A percentile compares a stretch with the other conserved stretches of the same genome.
Conservation (phyloP, 2,797 vertebrate genomes). For the Sphaeramia orbicularis region DNA sequence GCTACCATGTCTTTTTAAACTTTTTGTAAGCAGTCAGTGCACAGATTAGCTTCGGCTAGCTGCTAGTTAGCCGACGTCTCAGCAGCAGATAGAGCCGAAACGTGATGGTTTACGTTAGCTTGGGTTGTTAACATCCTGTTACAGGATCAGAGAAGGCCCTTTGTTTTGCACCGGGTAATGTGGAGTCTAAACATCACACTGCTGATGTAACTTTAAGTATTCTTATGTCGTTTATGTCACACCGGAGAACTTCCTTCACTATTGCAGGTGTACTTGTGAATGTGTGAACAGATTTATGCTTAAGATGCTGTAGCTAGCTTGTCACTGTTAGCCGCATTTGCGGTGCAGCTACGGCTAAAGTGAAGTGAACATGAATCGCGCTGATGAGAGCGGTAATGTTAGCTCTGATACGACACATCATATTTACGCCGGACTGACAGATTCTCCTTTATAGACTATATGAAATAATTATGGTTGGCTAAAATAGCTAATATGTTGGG, state of each 20-base stretch:
- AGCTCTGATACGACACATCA: constrained; percentile 39
- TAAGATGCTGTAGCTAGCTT: constrained; percentile 57
- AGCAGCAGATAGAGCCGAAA: constrained; percentile 51
- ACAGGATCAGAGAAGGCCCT: constrained; percentile 62
- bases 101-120: constrained; percentile 67
- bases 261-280: background rate
- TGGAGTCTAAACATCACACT: constrained; percentile 25
- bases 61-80: constrained; percentile 72
- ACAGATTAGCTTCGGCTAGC: constrained; percentile 74
- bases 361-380: constrained; percentile 62
- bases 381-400: constrained; percentile 44
- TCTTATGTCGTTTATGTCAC: constrained; percentile 4
- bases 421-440: constrained; percentile 7
- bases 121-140: constrained; percentile 69
- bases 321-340: constrained; percentile 52
- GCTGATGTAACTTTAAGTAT: constrained; percentile 28
- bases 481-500: background rate
- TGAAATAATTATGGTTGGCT: background rate
- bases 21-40: constrained; percentile 76
- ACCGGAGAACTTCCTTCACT: background rate
- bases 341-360: constrained; percentile 55
- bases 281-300: constrained; percentile 24
- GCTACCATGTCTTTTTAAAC: constrained; percentile 77
- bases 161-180: constrained; percentile 68
- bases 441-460: fast-evolving